A percentile compares a stretch with the other conserved stretches of the same genome.
Evolutionary conservation across 2,113 vertebrate genomes (phyloP).

Genomic region (Sinocyclocheilus rhinocerous): DNA sequence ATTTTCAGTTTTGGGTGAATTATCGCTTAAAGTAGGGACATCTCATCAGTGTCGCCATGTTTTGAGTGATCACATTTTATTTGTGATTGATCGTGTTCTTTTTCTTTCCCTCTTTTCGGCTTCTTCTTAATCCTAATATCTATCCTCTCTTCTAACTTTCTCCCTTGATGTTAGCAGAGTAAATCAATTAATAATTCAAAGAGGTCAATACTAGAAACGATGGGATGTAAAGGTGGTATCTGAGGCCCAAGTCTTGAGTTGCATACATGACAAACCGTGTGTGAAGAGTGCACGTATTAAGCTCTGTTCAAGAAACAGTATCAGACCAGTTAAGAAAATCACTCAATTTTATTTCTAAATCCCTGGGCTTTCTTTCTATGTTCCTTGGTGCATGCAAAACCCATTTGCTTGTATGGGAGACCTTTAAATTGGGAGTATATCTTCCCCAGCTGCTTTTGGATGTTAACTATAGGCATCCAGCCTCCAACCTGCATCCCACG

Average conservation of each 20-base stretch:
- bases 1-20: background rate
- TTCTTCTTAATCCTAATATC: conserved; percentile 60
- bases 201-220: conserved; percentile 48
- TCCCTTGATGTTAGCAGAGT: conserved; percentile 60
- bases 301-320: conserved; percentile 3
- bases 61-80: background rate
- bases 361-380: background rate
- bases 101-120: background rate
- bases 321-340: background rate
- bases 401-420: background rate
- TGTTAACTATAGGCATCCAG: background rate
- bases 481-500: no score
- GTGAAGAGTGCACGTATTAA: conserved; percentile 12
- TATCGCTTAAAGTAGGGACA: background rate
- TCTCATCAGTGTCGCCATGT: background rate
- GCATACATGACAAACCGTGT: conserved; percentile 40
- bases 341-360: conserved; percentile 12
- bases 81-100: conserved; percentile 1
- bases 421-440: background rate
- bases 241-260: conserved; percentile 47
- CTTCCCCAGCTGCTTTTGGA: background rate
- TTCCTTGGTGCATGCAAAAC: conserved; percentile 16
- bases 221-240: conserved; percentile 13
- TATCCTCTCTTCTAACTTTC: conserved; percentile 21
- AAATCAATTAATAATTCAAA: conserved; percentile 64